A percentile compares a stretch with the other conserved stretches of the same genome.
Conservation (phyloP, 1,140 invertebrate genomes). For the Hyphantria cunea region DNA sequence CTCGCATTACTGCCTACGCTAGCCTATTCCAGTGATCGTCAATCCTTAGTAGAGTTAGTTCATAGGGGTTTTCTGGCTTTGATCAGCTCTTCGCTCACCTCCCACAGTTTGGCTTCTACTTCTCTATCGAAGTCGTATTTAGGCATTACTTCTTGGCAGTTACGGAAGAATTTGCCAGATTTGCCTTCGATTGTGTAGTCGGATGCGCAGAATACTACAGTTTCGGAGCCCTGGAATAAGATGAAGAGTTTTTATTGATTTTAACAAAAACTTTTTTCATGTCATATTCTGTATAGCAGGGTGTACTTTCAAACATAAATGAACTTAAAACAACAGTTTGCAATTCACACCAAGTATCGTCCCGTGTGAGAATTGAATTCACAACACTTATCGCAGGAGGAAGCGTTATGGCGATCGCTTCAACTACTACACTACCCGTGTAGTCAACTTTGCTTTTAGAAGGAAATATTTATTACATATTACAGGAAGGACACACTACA, state of each 20-base stretch:
- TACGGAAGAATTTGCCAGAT: slow-evolving; percentile 87
- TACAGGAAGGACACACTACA: too few species aligned
- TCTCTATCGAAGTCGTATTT: slow-evolving; percentile 84
- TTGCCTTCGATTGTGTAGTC: slow-evolving; percentile 84
- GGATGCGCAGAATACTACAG: slow-evolving; percentile 88
- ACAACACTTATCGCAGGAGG: too few species aligned
- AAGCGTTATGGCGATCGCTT: too few species aligned
- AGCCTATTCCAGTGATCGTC: neutral
- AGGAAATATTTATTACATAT: too few species aligned
- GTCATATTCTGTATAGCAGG: too few species aligned
- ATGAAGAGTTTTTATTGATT: neutral
- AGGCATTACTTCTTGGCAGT: slow-evolving; percentile 86
- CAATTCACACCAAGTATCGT: too few species aligned
- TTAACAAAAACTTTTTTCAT: too few species aligned
- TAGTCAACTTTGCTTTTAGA: too few species aligned
- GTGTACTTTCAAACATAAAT: too few species aligned
- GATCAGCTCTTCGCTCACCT: slow-evolving; percentile 84
- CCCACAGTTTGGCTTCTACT: slow-evolving; percentile 86
- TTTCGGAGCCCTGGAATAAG: slow-evolving; percentile 86
- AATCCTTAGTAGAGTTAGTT: slow-evolving; percentile 2
- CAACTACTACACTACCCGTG: too few species aligned
- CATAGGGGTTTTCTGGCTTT: slow-evolving; percentile 65
- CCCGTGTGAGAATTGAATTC: too few species aligned
- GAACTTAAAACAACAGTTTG: too few species aligned
- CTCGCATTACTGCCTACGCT: neutral